Percentiles rank a stretch among this genome's conserved stretches.
These are phyloP conservation scores for Euplexia lucipara DNA, from an alignment of 2,888 invertebrate species.

Conservation along the genomic window DNA sequence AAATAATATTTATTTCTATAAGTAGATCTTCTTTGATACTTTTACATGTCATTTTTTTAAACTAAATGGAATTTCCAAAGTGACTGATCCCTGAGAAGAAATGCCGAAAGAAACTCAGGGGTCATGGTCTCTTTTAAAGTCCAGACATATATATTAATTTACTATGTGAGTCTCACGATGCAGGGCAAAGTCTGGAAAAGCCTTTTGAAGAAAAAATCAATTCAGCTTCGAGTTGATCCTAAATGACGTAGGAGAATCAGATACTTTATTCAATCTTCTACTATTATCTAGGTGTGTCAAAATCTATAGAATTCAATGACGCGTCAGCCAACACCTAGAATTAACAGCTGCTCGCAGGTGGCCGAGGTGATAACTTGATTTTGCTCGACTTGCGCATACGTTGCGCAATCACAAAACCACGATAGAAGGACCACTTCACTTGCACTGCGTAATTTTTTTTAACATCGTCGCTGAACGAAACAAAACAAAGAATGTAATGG, in stretches of 20 bases:
- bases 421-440: slow-evolving; percentile 34
- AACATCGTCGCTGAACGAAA: not conserved
- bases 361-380: slow-evolving; percentile 63
- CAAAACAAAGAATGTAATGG: not conserved
- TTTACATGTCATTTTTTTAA: not conserved
- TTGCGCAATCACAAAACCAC: not conserved
- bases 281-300: slow-evolving; percentile 47
- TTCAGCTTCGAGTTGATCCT: too few relatives aligned
- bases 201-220: too few relatives aligned
- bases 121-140: too few relatives aligned
- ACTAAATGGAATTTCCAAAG: too few relatives aligned
- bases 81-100: too few relatives aligned
- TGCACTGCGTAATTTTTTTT: not conserved
- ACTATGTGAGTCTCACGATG: too few relatives aligned
- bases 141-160: too few relatives aligned
- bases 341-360: slow-evolving; percentile 57
- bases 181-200: too few relatives aligned
- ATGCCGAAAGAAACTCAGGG: too few relatives aligned
- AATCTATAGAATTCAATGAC: slow-evolving; percentile 45
- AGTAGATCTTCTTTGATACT: too few relatives aligned
- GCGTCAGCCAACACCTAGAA: slow-evolving; percentile 42
- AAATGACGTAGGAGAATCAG: not conserved
- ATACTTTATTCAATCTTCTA: slow-evolving; percentile 19
- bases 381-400: slow-evolving; percentile 27
- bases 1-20: too few relatives aligned